phyloP scores from a whole-genome alignment of 2,797 vertebrate species.

The Falco novaeseelandiae region DNA sequence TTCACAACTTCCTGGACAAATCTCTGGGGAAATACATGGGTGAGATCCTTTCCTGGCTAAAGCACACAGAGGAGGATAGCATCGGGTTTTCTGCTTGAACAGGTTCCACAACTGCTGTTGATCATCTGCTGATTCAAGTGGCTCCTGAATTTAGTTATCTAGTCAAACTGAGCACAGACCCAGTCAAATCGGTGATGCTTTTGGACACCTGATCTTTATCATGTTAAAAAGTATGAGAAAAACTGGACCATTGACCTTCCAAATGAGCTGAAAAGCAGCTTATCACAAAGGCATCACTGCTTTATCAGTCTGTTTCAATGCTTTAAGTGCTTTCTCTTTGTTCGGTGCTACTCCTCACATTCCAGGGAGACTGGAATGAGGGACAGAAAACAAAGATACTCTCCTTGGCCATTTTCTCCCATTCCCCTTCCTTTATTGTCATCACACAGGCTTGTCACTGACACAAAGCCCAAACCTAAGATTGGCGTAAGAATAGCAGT shows the following conservation, averaged over 20 bases:
- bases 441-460: background rate
- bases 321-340: constrained; percentile 4
- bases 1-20: background rate
- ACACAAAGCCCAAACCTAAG: constrained; percentile 16
- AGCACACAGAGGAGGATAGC: background rate
- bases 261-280: constrained; percentile 16
- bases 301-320: background rate
- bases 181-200: background rate
- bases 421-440: background rate
- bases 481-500: background rate
- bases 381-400: constrained; percentile 8
- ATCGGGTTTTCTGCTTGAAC: background rate
- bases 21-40: background rate
- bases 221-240: background rate
- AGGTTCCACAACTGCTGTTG: background rate
- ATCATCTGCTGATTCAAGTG: background rate
- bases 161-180: background rate
- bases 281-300: background rate
- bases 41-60: background rate
- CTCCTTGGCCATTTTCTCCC: background rate
- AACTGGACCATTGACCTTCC: background rate
- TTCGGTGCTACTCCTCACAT: constrained; percentile 9
- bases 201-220: background rate
- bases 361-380: background rate
- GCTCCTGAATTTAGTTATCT: background rate